Evolutionary conservation across 2,888 invertebrate species (phyloP).

Genomic region (Thymelicus sylvestris): DNA sequence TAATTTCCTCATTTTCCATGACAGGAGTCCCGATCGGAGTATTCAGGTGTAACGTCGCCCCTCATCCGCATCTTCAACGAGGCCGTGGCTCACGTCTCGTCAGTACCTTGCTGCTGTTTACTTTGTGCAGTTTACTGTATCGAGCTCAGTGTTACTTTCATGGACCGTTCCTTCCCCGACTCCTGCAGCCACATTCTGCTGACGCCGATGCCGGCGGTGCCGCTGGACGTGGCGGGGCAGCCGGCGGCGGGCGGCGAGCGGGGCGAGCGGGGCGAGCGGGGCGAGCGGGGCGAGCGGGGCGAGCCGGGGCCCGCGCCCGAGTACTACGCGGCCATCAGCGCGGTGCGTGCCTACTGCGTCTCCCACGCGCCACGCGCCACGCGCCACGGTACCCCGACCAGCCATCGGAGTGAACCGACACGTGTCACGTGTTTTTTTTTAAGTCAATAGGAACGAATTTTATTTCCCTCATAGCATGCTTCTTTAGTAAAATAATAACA

Average conservation of each 20-base stretch:
- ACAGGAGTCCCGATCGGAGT: conserved; percentile 68
- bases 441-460: too few species aligned
- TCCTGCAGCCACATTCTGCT: conserved; percentile 42
- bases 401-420: too few species aligned
- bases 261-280: background rate
- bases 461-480: too few species aligned
- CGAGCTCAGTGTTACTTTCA: background rate
- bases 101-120: conserved; percentile 42
- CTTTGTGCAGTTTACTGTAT: background rate
- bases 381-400: too few species aligned
- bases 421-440: too few species aligned
- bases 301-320: conserved; percentile 30
- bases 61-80: conserved; percentile 69
- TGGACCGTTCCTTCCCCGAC: background rate
- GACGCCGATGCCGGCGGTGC: conserved; percentile 39
- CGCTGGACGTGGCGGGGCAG: conserved; percentile 16
- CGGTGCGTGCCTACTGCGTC: background rate
- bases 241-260: conserved; percentile 12
- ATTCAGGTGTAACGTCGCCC: conserved; percentile 63
- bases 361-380: too few species aligned
- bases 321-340: conserved; percentile 36
- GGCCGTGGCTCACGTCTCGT: conserved; percentile 62
- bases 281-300: conserved; percentile 9
- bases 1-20: background rate
- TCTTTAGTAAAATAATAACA: background rate